phyloP scores from a whole-genome alignment of 1,140 invertebrate genomes.

The Lithobius niger region DNA sequence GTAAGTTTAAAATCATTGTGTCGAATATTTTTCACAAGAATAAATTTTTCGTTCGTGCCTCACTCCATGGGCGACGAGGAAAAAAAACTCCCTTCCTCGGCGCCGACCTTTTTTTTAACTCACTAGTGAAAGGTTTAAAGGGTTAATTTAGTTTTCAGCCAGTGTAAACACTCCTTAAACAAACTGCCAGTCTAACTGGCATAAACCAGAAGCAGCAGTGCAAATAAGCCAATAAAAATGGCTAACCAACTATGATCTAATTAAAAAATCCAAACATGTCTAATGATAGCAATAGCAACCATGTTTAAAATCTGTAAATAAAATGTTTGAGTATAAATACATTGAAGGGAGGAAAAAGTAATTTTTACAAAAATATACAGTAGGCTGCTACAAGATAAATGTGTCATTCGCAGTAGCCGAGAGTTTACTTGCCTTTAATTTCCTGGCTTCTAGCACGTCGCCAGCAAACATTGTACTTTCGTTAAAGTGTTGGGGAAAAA shows the following conservation, averaged over 20 bases:
- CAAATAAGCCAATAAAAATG: background rate
- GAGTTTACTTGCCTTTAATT: constrained; percentile 59
- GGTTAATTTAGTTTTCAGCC: no score
- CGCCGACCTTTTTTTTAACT: no score
- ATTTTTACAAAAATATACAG: constrained; percentile 1
- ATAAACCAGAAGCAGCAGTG: background rate
- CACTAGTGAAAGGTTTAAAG: no score
- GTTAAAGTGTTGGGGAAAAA: constrained; percentile 88
- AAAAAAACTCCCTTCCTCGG: no score
- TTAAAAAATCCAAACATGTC: constrained; percentile 42
- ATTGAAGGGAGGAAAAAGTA: background rate
- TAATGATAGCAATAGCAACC: constrained; percentile 99
- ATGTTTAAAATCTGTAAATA: constrained; percentile 68
- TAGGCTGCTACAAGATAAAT: background rate
- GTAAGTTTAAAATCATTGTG: no score
- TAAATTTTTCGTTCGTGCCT: no score
- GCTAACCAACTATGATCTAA: constrained; percentile 1
- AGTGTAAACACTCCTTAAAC: no score
- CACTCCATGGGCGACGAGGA: no score
- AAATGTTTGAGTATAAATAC: background rate
- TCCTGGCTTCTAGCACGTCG: constrained; percentile 48
- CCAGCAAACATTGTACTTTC: constrained; percentile 89
- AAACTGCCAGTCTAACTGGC: background rate
- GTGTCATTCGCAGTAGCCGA: background rate
- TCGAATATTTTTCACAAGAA: no score